A percentile compares a stretch with the other conserved stretches of the same genome.
Conservation (phyloP, 2,113 vertebrate genomes). For the Neodon shergylaensis region DNA sequence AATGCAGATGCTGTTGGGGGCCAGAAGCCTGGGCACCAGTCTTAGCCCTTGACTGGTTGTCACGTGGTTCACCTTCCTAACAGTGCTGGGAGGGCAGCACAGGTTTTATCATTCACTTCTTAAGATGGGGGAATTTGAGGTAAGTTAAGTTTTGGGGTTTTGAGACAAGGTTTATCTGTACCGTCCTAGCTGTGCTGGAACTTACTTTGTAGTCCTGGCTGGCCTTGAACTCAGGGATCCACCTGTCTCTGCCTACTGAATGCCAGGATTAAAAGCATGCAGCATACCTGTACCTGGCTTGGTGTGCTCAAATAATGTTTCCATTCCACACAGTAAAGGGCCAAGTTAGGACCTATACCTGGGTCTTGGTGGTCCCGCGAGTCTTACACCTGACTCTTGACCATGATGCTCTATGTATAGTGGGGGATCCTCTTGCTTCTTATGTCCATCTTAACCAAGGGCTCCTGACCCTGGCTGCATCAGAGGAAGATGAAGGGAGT, state of each 20-base stretch:
- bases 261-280: not conserved
- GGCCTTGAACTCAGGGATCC: not conserved
- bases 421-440: not conserved
- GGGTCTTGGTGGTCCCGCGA: not conserved
- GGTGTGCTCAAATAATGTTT: not conserved
- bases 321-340: not conserved
- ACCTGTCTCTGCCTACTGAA: not conserved
- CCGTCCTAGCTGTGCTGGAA: not conserved
- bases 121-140: slow-evolving; percentile 8
- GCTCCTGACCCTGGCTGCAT: not conserved
- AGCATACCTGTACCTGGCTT: not conserved
- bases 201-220: not conserved
- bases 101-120: not conserved
- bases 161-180: too few species aligned
- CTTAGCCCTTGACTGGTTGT: not conserved
- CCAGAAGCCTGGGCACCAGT: not conserved
- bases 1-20: not conserved
- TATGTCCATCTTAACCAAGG: not conserved
- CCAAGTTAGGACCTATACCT: not conserved
- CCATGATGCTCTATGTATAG: not conserved
- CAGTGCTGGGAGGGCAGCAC: not conserved
- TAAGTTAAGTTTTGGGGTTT: not conserved
- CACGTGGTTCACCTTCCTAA: not conserved
- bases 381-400: not conserved
- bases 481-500: not conserved